Conservation (phyloP, 2,113 vertebrate species). For the Esox niger region DNA sequence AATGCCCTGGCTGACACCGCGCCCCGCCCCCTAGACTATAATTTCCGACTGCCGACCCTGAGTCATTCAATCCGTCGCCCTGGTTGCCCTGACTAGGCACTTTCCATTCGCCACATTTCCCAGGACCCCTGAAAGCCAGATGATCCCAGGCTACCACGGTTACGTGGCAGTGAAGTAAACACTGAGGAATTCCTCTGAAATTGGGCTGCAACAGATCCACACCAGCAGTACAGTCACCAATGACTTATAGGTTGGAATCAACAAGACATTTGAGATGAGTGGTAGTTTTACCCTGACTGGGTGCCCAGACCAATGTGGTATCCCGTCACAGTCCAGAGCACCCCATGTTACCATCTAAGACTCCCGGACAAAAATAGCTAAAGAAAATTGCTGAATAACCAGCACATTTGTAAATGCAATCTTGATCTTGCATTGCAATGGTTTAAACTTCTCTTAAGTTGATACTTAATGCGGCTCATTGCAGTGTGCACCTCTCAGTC, state of each 20-base stretch:
- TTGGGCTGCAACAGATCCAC: not conserved
- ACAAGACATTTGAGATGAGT: conserved; percentile 44
- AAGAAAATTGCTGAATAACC: too few relatives aligned
- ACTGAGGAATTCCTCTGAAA: conserved; percentile 14
- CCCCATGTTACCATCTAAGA: conserved; percentile 13
- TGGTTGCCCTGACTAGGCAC: conserved; percentile 29
- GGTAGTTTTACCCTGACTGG: conserved; percentile 53
- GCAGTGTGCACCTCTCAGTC: not conserved
- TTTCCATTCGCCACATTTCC: conserved; percentile 44
- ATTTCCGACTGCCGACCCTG: conserved; percentile 4
- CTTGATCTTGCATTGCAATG: too few relatives aligned
- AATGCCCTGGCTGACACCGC: not conserved
- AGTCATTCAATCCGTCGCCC: conserved; percentile 36
- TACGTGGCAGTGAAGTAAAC: conserved; percentile 1
- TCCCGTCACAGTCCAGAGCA: conserved; percentile 25
- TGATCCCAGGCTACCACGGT: too few relatives aligned
- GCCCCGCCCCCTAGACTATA: not conserved
- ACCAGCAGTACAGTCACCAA: not conserved
- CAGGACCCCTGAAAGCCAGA: conserved; percentile 6
- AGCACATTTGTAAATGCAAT: too few relatives aligned
- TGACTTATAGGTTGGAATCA: conserved; percentile 28
- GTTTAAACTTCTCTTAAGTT: too few relatives aligned
- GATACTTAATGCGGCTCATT: not conserved
- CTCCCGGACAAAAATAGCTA: conserved; percentile 63
- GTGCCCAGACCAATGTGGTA: conserved; percentile 21